Evolutionary conservation across 2,113 vertebrate species (phyloP).

Genomic region (Tragelaphus buxtoni): DNA sequence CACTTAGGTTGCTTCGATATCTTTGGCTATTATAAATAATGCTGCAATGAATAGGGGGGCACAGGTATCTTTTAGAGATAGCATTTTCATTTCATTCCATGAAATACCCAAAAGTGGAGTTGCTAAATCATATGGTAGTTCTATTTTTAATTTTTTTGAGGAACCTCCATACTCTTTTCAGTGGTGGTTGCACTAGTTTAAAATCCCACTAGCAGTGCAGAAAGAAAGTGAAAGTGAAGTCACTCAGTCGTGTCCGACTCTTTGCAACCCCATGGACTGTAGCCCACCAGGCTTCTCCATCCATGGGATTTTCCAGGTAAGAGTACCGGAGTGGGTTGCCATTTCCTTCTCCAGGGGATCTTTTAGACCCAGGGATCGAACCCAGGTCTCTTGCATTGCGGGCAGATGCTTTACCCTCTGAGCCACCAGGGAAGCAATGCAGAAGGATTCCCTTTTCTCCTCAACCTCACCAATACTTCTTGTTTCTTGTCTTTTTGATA

Average conservation of each 20-base stretch:
- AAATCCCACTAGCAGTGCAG: not conserved
- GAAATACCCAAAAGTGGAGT: not conserved
- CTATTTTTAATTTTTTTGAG: not conserved
- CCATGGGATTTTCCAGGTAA: not conserved
- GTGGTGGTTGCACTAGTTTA: not conserved
- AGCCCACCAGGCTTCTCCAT: not conserved
- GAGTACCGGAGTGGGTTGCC: not conserved
- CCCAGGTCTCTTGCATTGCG: not conserved
- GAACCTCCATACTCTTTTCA: not conserved
- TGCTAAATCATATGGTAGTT: not conserved
- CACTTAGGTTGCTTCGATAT: not conserved
- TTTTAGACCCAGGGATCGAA: accelerated
- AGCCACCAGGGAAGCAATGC: not conserved
- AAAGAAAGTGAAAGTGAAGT: no score
- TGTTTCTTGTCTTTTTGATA: not conserved
- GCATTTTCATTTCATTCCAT: not conserved
- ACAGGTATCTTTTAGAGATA: not conserved
- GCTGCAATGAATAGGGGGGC: not conserved
- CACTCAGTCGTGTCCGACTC: not conserved
- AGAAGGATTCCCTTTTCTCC: not conserved
- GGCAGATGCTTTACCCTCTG: not conserved
- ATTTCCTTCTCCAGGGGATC: not conserved
- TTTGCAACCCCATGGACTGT: not conserved
- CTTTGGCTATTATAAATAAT: not conserved
- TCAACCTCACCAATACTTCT: not conserved